phyloP scores from a whole-genome alignment of 1,140 invertebrate species.

The Magallana ariakensis region DNA sequence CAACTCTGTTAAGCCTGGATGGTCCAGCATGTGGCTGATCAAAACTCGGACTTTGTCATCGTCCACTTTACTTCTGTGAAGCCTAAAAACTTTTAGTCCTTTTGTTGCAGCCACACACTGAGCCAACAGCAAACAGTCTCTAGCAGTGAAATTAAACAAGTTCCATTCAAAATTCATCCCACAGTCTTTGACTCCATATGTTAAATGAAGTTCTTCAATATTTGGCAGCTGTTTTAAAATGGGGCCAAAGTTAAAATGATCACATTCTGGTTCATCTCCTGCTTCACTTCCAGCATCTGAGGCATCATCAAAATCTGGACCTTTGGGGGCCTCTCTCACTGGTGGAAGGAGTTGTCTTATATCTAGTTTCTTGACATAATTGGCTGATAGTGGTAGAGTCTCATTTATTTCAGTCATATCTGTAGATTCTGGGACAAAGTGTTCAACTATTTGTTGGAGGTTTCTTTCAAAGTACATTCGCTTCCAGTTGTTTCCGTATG shows the following conservation, averaged over 20 bases:
- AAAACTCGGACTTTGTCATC: conserved; percentile 78
- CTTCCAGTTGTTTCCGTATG: conserved; percentile 78
- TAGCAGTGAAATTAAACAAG: conserved; percentile 79
- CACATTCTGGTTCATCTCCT: conserved; percentile 77
- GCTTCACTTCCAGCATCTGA: conserved; percentile 76
- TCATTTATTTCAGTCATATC: conserved; percentile 76
- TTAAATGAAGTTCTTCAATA: conserved; percentile 77
- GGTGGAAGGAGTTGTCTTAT: conserved; percentile 79
- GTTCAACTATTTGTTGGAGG: conserved; percentile 79
- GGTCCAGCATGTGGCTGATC: conserved; percentile 78
- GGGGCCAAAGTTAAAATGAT: conserved; percentile 79
- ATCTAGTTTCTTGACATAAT: conserved; percentile 77
- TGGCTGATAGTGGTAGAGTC: conserved; percentile 73
- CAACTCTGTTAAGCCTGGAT: conserved; percentile 75
- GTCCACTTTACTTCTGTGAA: conserved; percentile 77
- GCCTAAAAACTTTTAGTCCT: conserved; percentile 73
- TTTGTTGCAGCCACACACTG: conserved; percentile 77
- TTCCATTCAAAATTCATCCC: conserved; percentile 81
- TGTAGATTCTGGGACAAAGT: conserved; percentile 79
- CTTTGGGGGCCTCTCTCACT: conserved; percentile 75
- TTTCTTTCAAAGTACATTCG: conserved; percentile 80
- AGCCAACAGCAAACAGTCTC: conserved; percentile 78
- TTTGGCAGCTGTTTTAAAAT: conserved; percentile 74
- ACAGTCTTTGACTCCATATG: conserved; percentile 79
- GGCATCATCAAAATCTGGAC: conserved; percentile 76